Evolutionary conservation across 2,113 vertebrate species (phyloP), one percentile per base, ranked within the genome.

Genomic region (Odocoileus hemionus): DNA sequence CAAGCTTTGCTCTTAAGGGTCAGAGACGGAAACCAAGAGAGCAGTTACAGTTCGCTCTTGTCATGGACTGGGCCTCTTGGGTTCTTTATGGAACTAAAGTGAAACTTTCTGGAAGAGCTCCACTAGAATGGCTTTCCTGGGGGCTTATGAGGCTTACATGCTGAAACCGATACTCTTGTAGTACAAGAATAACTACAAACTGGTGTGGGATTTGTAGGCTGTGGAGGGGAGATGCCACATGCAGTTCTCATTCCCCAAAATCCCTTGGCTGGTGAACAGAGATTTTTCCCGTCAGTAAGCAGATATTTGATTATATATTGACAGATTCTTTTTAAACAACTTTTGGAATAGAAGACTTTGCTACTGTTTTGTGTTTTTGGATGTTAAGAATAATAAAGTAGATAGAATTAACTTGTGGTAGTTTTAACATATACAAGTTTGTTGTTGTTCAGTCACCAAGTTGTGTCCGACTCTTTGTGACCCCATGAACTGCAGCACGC

Each of bases 61-160:
- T 96, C 95, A 67, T 30, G 90, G 97, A 86, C 50, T 93, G 89
- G 45, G 97, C 43, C 94, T 97, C 74, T 97, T 91, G 54, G 91
- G 25, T 96, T 98, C 94, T 91, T 87, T 9, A 7, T 33, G 98
- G 94, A 98, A 83, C 98, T 95, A 11, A 87, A 94, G 96, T 95
- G 98, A 98, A 60, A 78, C 85, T 86, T 26, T 19, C 90, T 97
- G 98, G 98, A 97, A 89, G 11, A 70, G 55, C 61, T 97, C 95
- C 97, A 95, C 92, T 80, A 25, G 96, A 26, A 0, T 26, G 98
- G 94, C 92, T 95, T 98, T 98, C 57, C 79, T 96, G 85, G 64
- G 55, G 93, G 93, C 57, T 93, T 96, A 86, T 7, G 3, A 23
- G 91, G 94, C 97, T 95, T 8, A 39, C 15, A 3, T 79, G 88